These are phyloP conservation scores for Cyclargus thomasi DNA, from an alignment of 1,140 invertebrate species.

Conservation along the genomic window DNA sequence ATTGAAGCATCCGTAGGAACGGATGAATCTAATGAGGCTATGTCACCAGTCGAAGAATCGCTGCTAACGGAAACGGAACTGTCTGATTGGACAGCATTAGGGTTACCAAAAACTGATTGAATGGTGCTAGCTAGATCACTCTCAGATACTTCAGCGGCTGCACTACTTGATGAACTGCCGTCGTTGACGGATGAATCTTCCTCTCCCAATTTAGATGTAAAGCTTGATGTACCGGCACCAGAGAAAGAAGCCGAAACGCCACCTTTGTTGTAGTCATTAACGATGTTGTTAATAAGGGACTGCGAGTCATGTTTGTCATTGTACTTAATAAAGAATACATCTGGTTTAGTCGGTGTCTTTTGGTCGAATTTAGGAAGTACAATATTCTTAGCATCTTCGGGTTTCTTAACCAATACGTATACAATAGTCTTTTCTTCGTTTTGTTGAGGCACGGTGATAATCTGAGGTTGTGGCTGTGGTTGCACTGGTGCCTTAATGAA, in stretches of 20 bases:
- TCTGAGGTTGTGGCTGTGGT: conserved; percentile 51
- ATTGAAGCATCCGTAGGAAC: neutral
- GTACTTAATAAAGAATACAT: conserved; percentile 66
- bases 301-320: conserved; percentile 60
- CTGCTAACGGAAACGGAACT: neutral
- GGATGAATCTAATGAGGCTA: neutral
- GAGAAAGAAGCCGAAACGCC: conserved; percentile 39
- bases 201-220: conserved; percentile 10
- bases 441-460: conserved; percentile 52
- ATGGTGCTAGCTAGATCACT: neutral
- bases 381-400: conserved; percentile 82
- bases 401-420: conserved; percentile 88
- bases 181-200: neutral
- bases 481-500: conserved; percentile 85
- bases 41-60: neutral
- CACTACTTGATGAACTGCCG: neutral
- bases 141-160: neutral
- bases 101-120: conserved; percentile 5
- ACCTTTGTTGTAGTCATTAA: conserved; percentile 52
- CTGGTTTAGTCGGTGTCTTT: conserved; percentile 58
- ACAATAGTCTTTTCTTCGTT: conserved; percentile 90
- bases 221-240: conserved; percentile 23
- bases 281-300: conserved; percentile 57
- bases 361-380: conserved; percentile 77
- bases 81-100: neutral